Percentiles rank a stretch among this genome's conserved stretches.
Conservation (phyloP, 2,888 invertebrate species). For the Drosophila nigritarsus region DNA sequence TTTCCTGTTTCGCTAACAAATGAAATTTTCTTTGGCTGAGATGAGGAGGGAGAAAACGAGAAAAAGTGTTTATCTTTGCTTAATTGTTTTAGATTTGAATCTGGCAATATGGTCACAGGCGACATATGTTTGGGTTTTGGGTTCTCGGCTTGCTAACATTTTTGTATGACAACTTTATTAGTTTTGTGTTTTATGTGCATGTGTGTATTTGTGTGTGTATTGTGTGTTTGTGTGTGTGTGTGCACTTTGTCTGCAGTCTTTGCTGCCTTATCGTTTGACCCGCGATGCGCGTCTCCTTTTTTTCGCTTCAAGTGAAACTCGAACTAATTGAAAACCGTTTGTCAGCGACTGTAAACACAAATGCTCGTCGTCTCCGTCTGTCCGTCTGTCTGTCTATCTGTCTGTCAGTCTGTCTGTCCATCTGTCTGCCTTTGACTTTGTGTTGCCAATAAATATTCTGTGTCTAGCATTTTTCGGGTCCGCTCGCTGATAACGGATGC, state of each 20-base stretch:
- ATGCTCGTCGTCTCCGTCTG: conserved; percentile 16
- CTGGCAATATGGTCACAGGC: conserved; percentile 60
- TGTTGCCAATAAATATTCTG: conserved; percentile 57
- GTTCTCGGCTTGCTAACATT: conserved; percentile 45
- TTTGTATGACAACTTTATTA: conserved; percentile 77
- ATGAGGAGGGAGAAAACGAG: conserved; percentile 17
- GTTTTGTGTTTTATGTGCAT: conserved; percentile 46
- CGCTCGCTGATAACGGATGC: conserved; percentile 53
- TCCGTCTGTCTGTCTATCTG: neutral
- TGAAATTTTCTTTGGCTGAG: conserved; percentile 2
- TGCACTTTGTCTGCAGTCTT: conserved; percentile 61
- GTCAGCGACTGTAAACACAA: conserved; percentile 75
- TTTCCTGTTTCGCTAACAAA: conserved; percentile 34
- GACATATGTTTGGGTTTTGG: conserved; percentile 62
- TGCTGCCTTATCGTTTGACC: conserved; percentile 69
- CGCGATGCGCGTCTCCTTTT: conserved; percentile 53
- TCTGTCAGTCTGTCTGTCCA: neutral
- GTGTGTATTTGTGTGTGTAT: conserved; percentile 5
- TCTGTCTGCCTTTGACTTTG: neutral
- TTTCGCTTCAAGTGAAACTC: conserved; percentile 46
- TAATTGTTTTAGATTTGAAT: conserved; percentile 82
- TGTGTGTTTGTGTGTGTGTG: conserved; percentile 31
- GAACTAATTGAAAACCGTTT: conserved; percentile 78
- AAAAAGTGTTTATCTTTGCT: conserved; percentile 64
- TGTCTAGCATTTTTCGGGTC: conserved; percentile 33